phyloP scores from a whole-genome alignment of 2,888 invertebrate genomes.

The Ophion ventricosus region DNA sequence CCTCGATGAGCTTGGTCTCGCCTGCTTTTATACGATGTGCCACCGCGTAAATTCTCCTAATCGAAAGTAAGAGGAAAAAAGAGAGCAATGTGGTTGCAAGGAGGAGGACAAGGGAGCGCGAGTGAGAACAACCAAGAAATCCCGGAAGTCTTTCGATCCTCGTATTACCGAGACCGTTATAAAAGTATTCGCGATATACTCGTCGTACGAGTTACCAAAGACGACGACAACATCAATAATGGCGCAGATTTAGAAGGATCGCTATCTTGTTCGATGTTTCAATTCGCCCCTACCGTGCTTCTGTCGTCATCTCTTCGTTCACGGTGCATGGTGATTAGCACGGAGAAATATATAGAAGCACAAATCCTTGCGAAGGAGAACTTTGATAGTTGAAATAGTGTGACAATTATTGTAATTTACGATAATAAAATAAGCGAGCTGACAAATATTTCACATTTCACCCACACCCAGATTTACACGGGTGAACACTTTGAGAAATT shows the following conservation, averaged over 20 bases:
- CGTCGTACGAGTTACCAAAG: conserved; percentile 35
- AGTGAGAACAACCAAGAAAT: conserved; percentile 11
- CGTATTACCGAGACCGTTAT: conserved; percentile 33
- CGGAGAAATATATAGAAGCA: background rate
- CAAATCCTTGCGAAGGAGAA: background rate
- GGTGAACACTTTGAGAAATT: background rate
- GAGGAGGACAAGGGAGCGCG: background rate
- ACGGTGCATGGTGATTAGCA: background rate
- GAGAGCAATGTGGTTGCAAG: conserved; percentile 11
- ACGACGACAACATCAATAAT: conserved; percentile 51
- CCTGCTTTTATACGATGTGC: conserved; percentile 68
- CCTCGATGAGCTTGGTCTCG: conserved; percentile 60
- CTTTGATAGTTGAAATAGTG: background rate
- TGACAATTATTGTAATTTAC: background rate
- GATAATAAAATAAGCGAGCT: background rate
- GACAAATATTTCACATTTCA: no score
- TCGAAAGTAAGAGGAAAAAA: conserved; percentile 63
- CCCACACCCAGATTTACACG: no score
- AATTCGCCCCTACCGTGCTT: conserved; percentile 45
- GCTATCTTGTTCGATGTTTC: conserved; percentile 20
- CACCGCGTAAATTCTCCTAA: conserved; percentile 73
- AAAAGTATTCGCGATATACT: conserved; percentile 24
- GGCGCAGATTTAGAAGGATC: conserved; percentile 11
- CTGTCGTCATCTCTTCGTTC: background rate
- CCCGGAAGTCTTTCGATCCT: conserved; percentile 43